A percentile compares a stretch with the other conserved stretches of the same genome.
Evolutionary conservation across 2,113 vertebrate species (phyloP).

Genomic region (Saccopteryx leptura): DNA sequence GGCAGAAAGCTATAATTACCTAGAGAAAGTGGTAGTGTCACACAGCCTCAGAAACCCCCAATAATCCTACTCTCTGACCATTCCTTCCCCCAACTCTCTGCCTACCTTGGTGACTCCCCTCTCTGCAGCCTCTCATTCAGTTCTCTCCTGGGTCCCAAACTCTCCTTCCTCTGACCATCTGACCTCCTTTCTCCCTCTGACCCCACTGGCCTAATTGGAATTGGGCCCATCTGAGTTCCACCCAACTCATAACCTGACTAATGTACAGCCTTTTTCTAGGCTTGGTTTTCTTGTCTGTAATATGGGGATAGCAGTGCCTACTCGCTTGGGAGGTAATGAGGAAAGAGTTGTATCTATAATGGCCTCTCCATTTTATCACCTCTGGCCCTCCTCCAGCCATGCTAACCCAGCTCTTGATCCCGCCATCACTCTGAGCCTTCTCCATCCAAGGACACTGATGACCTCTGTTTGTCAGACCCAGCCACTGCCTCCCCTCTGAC

Average conservation of each 20-base stretch:
- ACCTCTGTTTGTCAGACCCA: neutral
- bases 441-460: neutral
- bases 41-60: neutral
- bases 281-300: neutral
- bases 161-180: neutral
- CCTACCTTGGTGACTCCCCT: neutral
- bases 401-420: neutral
- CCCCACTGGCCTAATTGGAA: neutral
- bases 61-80: neutral
- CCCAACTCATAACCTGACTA: neutral
- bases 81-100: neutral
- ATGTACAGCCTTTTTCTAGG: neutral
- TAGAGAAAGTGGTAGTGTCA: neutral
- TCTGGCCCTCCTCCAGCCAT: neutral
- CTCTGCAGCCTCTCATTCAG: neutral
- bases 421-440: neutral
- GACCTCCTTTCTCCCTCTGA: neutral
- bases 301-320: neutral
- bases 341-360: neutral
- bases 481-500: neutral
- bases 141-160: neutral
- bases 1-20: neutral
- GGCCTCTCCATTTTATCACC: neutral
- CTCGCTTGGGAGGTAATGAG: neutral
- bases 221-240: neutral